phyloP scores from a whole-genome alignment of 2,113 vertebrate species.

The Macrotis lagotis region DNA sequence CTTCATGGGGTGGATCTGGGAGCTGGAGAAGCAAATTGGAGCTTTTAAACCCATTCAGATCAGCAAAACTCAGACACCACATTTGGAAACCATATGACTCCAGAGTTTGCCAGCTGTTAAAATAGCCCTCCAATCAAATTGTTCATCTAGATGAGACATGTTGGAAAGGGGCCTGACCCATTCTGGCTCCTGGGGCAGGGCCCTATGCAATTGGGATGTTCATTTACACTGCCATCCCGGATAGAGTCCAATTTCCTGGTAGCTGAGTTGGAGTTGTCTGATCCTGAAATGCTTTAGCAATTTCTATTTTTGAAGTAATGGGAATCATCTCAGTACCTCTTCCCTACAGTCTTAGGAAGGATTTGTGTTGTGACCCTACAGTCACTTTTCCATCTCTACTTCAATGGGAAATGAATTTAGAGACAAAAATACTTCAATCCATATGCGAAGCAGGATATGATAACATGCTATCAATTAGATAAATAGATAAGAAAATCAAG shows the following conservation, averaged over 20 bases:
- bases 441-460: not conserved
- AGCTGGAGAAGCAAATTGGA: not conserved
- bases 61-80: not conserved
- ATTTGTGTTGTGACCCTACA: not conserved
- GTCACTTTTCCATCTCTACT: not conserved
- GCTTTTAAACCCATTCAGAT: not conserved
- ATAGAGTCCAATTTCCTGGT: not conserved
- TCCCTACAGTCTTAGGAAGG: not conserved
- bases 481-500: not conserved
- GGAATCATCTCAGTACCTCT: not conserved
- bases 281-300: not conserved
- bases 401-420: not conserved
- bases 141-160: not conserved
- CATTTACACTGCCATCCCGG: too few relatives aligned
- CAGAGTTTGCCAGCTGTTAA: not conserved
- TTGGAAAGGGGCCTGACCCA: not conserved
- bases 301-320: not conserved
- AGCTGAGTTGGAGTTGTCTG: not conserved
- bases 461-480: not conserved
- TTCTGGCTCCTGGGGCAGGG: not conserved
- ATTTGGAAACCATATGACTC: not conserved
- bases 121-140: not conserved
- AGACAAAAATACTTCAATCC: not conserved
- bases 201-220: fast-evolving
- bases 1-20: not conserved